phyloP scores from a whole-genome alignment of 2,888 invertebrate genomes.

The Argyresthia goedartella region DNA sequence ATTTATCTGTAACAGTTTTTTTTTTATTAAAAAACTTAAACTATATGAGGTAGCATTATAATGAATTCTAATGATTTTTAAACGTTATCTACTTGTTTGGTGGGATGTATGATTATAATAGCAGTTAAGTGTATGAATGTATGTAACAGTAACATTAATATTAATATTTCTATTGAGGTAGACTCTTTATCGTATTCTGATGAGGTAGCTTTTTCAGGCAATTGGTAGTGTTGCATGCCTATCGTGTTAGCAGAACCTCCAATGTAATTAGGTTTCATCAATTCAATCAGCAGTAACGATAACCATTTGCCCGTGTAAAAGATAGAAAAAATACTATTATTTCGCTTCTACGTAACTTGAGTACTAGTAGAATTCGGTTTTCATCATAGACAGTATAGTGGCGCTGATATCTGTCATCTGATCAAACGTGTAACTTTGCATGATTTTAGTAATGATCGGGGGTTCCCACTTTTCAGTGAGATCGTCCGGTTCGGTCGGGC shows the following conservation, averaged over 20 bases:
- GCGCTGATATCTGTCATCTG: slow-evolving; percentile 20
- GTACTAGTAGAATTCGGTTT: too few species aligned
- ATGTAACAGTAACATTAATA: slow-evolving; percentile 51
- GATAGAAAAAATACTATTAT: background rate
- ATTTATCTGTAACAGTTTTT: too few species aligned
- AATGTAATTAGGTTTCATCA: background rate
- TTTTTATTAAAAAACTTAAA: slow-evolving; percentile 19
- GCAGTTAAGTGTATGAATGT: slow-evolving; percentile 21
- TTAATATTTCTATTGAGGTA: slow-evolving; percentile 64
- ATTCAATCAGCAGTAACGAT: background rate
- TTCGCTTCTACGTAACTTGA: too few species aligned
- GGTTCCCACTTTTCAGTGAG: slow-evolving; percentile 29
- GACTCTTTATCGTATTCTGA: slow-evolving; percentile 37
- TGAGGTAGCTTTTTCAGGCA: slow-evolving; percentile 44
- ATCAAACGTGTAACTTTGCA: slow-evolving; percentile 20
- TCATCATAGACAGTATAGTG: slow-evolving; percentile 23
- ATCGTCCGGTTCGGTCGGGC: background rate
- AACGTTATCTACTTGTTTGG: slow-evolving; percentile 54
- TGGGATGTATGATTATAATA: slow-evolving; percentile 45
- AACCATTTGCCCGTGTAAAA: slow-evolving; percentile 2
- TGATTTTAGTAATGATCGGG: slow-evolving; percentile 32
- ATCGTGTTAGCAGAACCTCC: background rate
- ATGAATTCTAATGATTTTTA: slow-evolving; percentile 45
- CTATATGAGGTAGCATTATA: slow-evolving; percentile 65
- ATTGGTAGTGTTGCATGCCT: slow-evolving; percentile 1